A percentile compares a stretch with the other conserved stretches of the same genome.
phyloP scores from a whole-genome alignment of 23 tunicate species.

The Corella eumyota region DNA sequence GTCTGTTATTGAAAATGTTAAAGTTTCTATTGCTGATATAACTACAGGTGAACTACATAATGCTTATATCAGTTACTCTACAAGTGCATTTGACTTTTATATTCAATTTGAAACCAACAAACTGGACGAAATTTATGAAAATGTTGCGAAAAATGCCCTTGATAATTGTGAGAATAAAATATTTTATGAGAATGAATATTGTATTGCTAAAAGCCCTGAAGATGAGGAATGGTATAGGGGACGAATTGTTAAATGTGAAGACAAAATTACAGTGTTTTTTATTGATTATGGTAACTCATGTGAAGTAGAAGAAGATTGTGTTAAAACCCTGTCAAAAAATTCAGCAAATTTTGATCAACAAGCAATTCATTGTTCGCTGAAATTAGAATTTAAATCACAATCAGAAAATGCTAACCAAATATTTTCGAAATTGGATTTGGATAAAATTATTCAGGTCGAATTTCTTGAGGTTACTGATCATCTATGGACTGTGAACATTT shows the following conservation, averaged over 20 bases:
- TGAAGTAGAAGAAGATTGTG: conserved; percentile 6
- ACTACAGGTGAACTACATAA: too few species aligned
- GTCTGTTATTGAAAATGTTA: neutral
- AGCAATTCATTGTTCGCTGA: conserved; percentile 26
- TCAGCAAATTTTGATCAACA: conserved; percentile 11
- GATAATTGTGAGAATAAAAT: too few species aligned
- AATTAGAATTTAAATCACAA: too few species aligned
- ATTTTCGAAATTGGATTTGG: too few species aligned
- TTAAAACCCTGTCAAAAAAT: conserved; percentile 14
- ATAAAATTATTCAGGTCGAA: too few species aligned
- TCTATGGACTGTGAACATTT: too few species aligned
- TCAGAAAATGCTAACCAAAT: too few species aligned
- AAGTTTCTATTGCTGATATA: too few species aligned
- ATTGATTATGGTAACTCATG: conserved; percentile 70
- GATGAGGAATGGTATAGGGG: conserved; percentile 78
- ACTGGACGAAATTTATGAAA: too few species aligned
- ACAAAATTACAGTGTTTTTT: conserved; percentile 20
- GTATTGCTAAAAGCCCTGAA: conserved; percentile 70
- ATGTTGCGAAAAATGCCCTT: too few species aligned
- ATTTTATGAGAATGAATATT: conserved; percentile 12
- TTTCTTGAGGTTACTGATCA: too few species aligned
- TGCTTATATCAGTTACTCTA: neutral
- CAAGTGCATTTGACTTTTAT: neutral
- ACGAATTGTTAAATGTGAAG: neutral
- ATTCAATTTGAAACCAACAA: neutral